Conservation (phyloP, 2,113 vertebrate genomes). For the Leptocoma aspasia region DNA sequence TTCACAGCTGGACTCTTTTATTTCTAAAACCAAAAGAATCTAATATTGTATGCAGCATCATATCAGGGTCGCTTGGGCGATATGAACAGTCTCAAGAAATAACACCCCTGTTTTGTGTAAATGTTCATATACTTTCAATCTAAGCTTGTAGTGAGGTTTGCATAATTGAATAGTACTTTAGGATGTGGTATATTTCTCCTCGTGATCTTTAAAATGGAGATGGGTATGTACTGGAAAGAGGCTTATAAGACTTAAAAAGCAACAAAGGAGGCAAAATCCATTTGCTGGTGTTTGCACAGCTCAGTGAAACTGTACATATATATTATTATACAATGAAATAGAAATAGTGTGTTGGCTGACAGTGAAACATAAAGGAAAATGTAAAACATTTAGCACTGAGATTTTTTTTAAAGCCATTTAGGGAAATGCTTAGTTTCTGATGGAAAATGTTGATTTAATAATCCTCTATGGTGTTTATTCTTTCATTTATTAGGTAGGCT, state of each 20-base stretch:
- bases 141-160: not conserved
- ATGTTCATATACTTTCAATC: not conserved
- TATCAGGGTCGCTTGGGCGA: not conserved
- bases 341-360: not conserved
- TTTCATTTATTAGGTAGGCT: not conserved
- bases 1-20: not conserved
- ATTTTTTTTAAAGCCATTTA: not conserved
- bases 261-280: not conserved
- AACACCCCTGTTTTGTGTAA: not conserved
- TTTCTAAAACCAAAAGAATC: not conserved
- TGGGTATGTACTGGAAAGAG: not conserved
- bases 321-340: not conserved
- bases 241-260: not conserved
- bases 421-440: not conserved
- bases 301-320: not conserved
- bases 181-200: not conserved
- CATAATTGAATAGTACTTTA: not conserved
- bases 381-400: not conserved
- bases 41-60: not conserved
- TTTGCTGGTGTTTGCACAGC: not conserved
- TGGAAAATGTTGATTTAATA: not conserved
- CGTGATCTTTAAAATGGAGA: not conserved
- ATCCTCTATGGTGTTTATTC: not conserved
- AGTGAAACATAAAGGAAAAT: not conserved
- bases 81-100: not conserved